phyloP scores from a whole-genome alignment of 2,888 invertebrate genomes.

The Drosophila fungiperda region DNA sequence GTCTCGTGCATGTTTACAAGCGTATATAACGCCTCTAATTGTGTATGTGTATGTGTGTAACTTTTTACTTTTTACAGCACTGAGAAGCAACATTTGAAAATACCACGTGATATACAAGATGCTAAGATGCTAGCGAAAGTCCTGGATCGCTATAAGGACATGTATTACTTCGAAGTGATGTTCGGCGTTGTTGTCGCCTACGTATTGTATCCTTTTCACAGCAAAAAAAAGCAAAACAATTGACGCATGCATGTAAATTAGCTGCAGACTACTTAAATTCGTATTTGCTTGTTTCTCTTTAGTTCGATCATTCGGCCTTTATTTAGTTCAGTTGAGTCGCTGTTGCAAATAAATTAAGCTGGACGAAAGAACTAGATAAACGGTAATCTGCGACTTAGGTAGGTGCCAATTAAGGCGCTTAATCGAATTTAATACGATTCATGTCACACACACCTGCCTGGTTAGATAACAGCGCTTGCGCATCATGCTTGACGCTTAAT shows the following conservation, averaged over 20 bases:
- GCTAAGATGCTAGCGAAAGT: constrained; percentile 97
- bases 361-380: background rate
- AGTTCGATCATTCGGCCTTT: background rate
- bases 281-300: background rate
- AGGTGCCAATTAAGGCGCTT: background rate
- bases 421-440: background rate
- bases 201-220: constrained; percentile 97
- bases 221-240: constrained; percentile 17
- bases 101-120: constrained; percentile 97
- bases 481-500: constrained; percentile 10
- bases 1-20: constrained; percentile 39
- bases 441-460: background rate
- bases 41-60: background rate
- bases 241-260: background rate
- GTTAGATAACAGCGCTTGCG: constrained; percentile 30
- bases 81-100: constrained; percentile 93
- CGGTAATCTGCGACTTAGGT: background rate
- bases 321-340: background rate
- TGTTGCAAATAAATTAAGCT: background rate
- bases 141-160: constrained; percentile 95
- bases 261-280: background rate
- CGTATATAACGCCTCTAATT: constrained; percentile 15
- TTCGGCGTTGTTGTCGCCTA: constrained; percentile 95
- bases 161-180: constrained; percentile 96
- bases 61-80: constrained; percentile 86